Base-by-base conservation (phyloP, 2,797 vertebrate genomes). In the Lithobates sylvaticus region DNA sequence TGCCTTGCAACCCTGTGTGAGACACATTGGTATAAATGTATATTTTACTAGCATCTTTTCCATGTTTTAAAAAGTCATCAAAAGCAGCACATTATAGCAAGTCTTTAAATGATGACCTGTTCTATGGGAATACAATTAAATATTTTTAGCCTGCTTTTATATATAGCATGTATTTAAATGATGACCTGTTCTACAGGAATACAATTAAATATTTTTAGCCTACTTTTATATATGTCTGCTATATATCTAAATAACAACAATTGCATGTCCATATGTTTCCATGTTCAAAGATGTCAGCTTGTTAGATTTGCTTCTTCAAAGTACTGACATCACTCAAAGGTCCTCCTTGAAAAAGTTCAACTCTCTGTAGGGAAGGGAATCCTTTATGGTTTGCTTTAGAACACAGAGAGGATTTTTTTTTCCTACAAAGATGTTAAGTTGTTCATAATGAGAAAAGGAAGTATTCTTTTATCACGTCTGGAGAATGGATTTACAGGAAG, bases 221-320 rank as follows among this genome's bases (percentile, higher is more conserved):
- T 69, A n/a, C 65, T 80, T n/a, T 70, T 50, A 54, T 54, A 54
- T 70, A 80, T 70, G 42, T 71, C 67, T 80, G 23, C 67, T 64
- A 36, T 61, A 61, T 76, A 77, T 9, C 32, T 76, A 86, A 86
- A 82, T 82, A 86, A 77, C 78, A 86, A 76, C 85, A 82, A 71
- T 34, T 27, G 39, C 44, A 64, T 82, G 50, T 47, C 44, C 75
- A 86, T 81, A 80, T 86, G 72, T 36, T 65, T 76, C 65, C 16
- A 75, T 70, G 72, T 86, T 86, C 84, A 86, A 86, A 86, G 84
- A 81, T 21, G 47, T 81, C 73, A 77, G 75, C 68, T 76, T 77
- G 78, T 82, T 77, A 81, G 50, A 76, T 82, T 82, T 86, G 26
- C 34, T 71, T 86, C 85, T 86, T 86, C 85, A 86, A 86, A 86